A percentile compares a stretch with the other conserved stretches of the same genome.
Evolutionary conservation across 2,888 invertebrate genomes (phyloP).

Genomic region (Drosophila limbata): DNA sequence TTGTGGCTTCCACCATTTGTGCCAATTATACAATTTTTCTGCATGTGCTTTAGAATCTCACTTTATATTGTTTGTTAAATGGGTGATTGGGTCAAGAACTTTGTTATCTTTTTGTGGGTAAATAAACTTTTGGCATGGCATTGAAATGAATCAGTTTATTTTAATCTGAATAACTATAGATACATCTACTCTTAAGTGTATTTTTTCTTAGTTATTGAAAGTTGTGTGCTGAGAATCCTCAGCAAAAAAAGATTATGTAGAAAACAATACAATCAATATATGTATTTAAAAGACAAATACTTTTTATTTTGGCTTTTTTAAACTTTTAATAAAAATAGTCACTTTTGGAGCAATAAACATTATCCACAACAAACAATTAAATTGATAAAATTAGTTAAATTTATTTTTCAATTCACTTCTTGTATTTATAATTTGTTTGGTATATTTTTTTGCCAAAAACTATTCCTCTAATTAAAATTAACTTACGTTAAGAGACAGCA

Average conservation of each 20-base stretch:
- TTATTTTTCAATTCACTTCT: neutral
- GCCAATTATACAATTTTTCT: slow-evolving; percentile 16
- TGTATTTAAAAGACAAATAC: neutral
- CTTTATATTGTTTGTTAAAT: slow-evolving; percentile 15
- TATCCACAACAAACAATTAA: too few species aligned
- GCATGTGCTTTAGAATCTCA: slow-evolving; percentile 2
- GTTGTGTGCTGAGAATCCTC: neutral
- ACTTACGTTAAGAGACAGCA: neutral
- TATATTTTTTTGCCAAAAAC: neutral
- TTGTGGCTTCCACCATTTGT: slow-evolving; percentile 28
- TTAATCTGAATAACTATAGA: slow-evolving; percentile 8
- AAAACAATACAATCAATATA: neutral
- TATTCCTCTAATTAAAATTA: neutral
- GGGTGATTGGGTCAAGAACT: slow-evolving; percentile 56
- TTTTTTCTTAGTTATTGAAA: neutral
- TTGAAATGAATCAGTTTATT: slow-evolving; percentile 14
- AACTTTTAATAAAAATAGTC: too few species aligned
- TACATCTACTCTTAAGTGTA: neutral
- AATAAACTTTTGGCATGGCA: slow-evolving; percentile 15
- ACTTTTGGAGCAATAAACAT: too few species aligned
- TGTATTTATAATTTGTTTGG: neutral
- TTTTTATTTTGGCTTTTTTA: too few species aligned
- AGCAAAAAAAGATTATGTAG: neutral
- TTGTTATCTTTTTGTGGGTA: slow-evolving; percentile 14
- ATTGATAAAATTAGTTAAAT: too few species aligned